Conservation (phyloP, 1,140 invertebrate genomes). For the Diorhabda carinulata region DNA sequence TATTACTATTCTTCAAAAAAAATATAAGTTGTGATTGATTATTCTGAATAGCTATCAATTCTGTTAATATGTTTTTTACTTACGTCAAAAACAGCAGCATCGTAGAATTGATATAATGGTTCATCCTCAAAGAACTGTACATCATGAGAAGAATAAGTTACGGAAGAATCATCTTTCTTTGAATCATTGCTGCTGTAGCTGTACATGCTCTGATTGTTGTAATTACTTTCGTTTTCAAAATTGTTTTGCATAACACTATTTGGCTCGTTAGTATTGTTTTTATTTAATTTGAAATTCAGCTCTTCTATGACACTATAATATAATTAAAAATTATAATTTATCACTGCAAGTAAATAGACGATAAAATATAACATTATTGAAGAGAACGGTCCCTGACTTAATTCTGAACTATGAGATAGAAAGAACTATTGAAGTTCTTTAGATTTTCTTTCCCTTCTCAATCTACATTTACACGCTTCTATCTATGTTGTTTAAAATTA, state of each 20-base stretch:
- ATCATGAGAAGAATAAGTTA: constrained; percentile 28
- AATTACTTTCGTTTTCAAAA: constrained; percentile 35
- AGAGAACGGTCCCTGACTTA: too few relatives aligned
- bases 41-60: background rate
- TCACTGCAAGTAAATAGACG: too few relatives aligned
- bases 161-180: constrained; percentile 37
- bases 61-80: constrained; percentile 22
- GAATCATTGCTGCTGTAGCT: constrained; percentile 40
- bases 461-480: too few relatives aligned
- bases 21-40: too few relatives aligned
- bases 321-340: background rate
- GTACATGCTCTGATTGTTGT: constrained; percentile 37
- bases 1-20: too few relatives aligned
- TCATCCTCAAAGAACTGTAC: constrained; percentile 58
- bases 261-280: background rate
- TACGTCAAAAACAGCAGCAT: constrained; percentile 71
- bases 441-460: too few relatives aligned
- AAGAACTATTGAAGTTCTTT: too few relatives aligned
- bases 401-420: too few relatives aligned
- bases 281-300: constrained; percentile 8
- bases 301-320: constrained; percentile 8
- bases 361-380: too few relatives aligned
- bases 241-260: constrained; percentile 31
- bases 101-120: constrained; percentile 88
- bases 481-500: too few relatives aligned